Evolutionary conservation across 1,140 invertebrate genomes (phyloP), one percentile per base, ranked within the genome.

Genomic region (Drosophila tsacasi): DNA sequence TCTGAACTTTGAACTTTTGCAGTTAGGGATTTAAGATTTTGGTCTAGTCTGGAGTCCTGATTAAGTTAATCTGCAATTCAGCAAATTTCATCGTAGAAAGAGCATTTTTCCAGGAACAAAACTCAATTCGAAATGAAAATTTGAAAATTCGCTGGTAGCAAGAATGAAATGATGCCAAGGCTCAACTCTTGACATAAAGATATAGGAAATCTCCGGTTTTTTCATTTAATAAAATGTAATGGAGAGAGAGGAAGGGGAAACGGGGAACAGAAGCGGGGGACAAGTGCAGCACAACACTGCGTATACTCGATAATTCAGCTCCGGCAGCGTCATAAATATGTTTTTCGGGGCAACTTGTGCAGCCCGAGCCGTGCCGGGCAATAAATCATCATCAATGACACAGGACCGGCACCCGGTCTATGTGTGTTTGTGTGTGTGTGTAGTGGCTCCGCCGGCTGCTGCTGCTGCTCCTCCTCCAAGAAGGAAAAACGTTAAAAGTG

Each of bases 361-460:
- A 72, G 69, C 35, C 44, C 54, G 21, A 23, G 21, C 19, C 21
- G 52, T 30, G n/a, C 19, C 13, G 25, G n/a, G 40, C 71, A 75
- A 75, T 75, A 75, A 75, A 75, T 75, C 72, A 75, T 75, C 72
- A 75, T 50, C 72, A 63, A 55, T 75, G 72, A 75, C 72, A 75
- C 32, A 42, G 68, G 40, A n/a, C 19, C 47, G n/a, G 50, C n/a
- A 52, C 13, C 19, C 6, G 44, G 32, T 39, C 54, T 23, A 55
- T 55, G 52, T 35, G 4, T 19, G 8, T 21, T 7, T 21, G 17
- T 23, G 39, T 55, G 52, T 35, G 4, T 19, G 8, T 21, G 13
- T 21, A 21, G 30, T 37, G 15, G 13, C 32, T 55, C 25, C 47
- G 2, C 46, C 46, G 1, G 8, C 47, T 27, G 13, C 46, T 15